Evolutionary conservation across 2,888 invertebrate genomes (phyloP), one percentile per base, ranked within the genome.

Genomic region (Parascotia fuliginaria): DNA sequence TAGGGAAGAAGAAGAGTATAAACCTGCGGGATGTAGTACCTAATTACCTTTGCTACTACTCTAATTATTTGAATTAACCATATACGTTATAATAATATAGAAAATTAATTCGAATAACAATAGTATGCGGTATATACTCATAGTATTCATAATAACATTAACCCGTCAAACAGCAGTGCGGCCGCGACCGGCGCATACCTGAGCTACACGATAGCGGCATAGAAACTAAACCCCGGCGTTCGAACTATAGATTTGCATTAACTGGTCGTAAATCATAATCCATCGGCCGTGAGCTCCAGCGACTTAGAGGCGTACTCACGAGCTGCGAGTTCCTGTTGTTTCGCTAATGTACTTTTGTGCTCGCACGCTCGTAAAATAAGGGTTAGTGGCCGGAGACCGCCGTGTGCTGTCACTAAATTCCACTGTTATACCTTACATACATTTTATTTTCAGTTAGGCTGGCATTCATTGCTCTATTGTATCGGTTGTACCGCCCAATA

Each of bases 261-360:
- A 78, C 79, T 71, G 76, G 69, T 77, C 85, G 77, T 89, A 87
- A 89, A 87, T 89, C 87, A 89, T 83, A 84, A 79, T 77, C 74
- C 72, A 65, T 65, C 61, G 70, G 65, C 68, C 69, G 59, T 70
- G 67, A 73, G 70, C 71, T 57, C 55, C 60, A 50, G 64, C 52
- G 65, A 59, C 52, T 61, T 61, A 70, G 67, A 67, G 63, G 69
- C 73, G 73, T 72, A 71, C 71, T 71, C 63, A 73, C 75, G 70
- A 73, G 72, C 75, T 70, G 71, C 73, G 60, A 75, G 79, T 83
- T 82, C 83, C 81, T 83, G 83, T 83, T 85, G 81, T 81, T 79
- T 77, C 74, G 71, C 79, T 85, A 87, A 81, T 83, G 83, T 72
- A 80, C 83, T 82, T 85, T 86, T 85, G 79, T 86, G 80, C 74